A percentile compares a stretch with the other conserved stretches of the same genome.
Evolutionary conservation across 2,888 invertebrate genomes (phyloP).

Genomic region (Aproaerema taeniolella): DNA sequence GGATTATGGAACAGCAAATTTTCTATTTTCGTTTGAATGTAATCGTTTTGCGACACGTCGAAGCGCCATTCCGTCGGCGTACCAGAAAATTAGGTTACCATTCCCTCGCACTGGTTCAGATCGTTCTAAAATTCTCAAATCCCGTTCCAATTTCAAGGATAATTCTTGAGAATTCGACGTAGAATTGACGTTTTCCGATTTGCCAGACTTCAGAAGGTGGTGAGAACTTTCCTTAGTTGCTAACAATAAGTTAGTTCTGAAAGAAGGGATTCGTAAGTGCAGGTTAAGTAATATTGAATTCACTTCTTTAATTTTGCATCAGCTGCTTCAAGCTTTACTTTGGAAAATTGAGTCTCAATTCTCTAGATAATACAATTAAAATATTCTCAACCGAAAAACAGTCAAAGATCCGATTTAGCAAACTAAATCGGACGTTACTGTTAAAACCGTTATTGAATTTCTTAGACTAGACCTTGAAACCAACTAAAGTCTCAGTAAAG

Average conservation of each 20-base stretch:
- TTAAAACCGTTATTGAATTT: slow-evolving; percentile 4
- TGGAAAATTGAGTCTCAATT: neutral
- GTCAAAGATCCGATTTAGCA: neutral
- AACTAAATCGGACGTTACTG: slow-evolving; percentile 1
- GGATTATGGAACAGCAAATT: slow-evolving; percentile 49
- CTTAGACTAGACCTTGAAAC: neutral
- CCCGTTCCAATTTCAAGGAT: slow-evolving; percentile 43
- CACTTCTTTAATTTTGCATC: neutral
- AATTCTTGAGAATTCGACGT: slow-evolving; percentile 47
- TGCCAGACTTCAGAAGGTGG: slow-evolving; percentile 19
- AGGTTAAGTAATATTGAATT: neutral
- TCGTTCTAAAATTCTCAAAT: slow-evolving; percentile 51
- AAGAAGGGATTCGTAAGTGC: slow-evolving; percentile 23
- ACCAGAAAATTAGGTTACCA: slow-evolving; percentile 61
- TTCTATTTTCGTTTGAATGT: slow-evolving; percentile 57
- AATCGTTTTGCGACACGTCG: slow-evolving; percentile 39
- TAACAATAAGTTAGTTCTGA: slow-evolving; percentile 23
- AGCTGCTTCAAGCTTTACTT: neutral
- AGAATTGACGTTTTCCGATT: slow-evolving; percentile 39
- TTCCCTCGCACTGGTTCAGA: slow-evolving; percentile 36
- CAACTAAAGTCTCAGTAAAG: neutral
- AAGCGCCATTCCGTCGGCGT: slow-evolving; percentile 33
- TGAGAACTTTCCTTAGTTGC: slow-evolving; percentile 10
- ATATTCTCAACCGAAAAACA: neutral
- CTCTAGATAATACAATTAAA: neutral